Base-by-base conservation (phyloP, 2,888 invertebrate genomes). In the Boloria selene region DNA sequence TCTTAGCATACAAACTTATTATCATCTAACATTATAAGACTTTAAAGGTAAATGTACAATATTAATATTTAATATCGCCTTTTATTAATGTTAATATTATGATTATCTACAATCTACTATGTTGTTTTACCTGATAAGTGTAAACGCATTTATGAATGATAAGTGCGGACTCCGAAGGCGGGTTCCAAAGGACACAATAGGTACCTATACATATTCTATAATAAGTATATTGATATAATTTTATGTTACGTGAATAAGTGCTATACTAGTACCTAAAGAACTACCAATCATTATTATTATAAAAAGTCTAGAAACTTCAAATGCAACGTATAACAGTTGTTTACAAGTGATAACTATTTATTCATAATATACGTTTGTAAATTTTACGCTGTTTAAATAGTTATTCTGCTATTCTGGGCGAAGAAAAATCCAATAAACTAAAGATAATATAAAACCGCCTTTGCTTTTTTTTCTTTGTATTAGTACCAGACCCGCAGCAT, bases 61-160 rank as follows among this genome's bases (percentile, higher is more conserved):
- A 81, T 81, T 75, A 80, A 83, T 83, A 82, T 82, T 83, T 75
- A 84, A 81, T 78, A 77, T 78, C 74, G 76, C 77, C 80, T 80
- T 74, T 78, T 70, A 71, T 67, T 67, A 52, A 73, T 73, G 73
- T 69, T 72, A 74, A 74, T 71, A 68, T 66, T 64, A 69, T 13
- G 60, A 31, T 65, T 71, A 64, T 68, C 69, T 68, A 56, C 60
- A 45, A 50, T 55, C 54, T 69, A 52, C 38, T 52, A 68, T 26
- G 63, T 65, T 45, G 61, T 49, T 58, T 61, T 67, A 17, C 67
- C 56, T 42, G 58, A 62, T 66, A 58, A 52, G 56, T 66, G 56
- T 17, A 53, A 56, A 52, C 16, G 5, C 26, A 64, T 65, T 58
- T 58, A 52, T 64, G 38, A 51, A 26, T 55, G 53, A 47, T 60